Evolutionary conservation across 2,113 vertebrate species (phyloP).

Genomic region (Andinoacara biseriatus): DNA sequence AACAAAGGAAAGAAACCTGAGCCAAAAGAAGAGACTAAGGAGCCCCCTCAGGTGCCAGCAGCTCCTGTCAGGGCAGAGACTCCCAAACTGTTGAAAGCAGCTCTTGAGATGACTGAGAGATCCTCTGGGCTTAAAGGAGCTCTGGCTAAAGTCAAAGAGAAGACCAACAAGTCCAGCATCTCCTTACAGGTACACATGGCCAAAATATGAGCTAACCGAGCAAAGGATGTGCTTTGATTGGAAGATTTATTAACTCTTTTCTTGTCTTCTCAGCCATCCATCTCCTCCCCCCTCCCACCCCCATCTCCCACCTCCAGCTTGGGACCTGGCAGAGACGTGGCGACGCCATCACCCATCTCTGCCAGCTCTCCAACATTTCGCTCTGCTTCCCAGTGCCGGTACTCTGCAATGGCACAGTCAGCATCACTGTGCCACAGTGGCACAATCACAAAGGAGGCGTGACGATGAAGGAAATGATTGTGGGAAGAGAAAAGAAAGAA

Average conservation of each 20-base stretch:
- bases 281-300: constrained; percentile 67
- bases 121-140: constrained; percentile 79
- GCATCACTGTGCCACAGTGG: background rate
- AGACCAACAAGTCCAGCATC: constrained; percentile 82
- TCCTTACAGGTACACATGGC: constrained; percentile 73
- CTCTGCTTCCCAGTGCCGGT: constrained; percentile 50
- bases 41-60: constrained; percentile 58
- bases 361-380: constrained; percentile 67
- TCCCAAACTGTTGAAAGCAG: constrained; percentile 88
- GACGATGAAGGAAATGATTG: background rate
- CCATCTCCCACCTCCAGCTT: constrained; percentile 58
- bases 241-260: background rate
- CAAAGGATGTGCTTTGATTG: background rate
- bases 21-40: constrained; percentile 74
- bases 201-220: background rate
- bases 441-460: constrained; percentile 47
- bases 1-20: constrained; percentile 84
- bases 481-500: constrained; percentile 34
- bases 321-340: constrained; percentile 40
- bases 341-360: constrained; percentile 60
- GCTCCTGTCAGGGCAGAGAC: constrained; percentile 83
- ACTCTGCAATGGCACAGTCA: constrained; percentile 62
- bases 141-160: constrained; percentile 83
- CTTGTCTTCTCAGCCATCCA: constrained; percentile 69
- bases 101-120: constrained; percentile 83